Percentiles rank a stretch among this genome's conserved stretches.
Evolutionary conservation across 2,888 invertebrate species (phyloP).

Genomic region (Keiferia lycopersicella): DNA sequence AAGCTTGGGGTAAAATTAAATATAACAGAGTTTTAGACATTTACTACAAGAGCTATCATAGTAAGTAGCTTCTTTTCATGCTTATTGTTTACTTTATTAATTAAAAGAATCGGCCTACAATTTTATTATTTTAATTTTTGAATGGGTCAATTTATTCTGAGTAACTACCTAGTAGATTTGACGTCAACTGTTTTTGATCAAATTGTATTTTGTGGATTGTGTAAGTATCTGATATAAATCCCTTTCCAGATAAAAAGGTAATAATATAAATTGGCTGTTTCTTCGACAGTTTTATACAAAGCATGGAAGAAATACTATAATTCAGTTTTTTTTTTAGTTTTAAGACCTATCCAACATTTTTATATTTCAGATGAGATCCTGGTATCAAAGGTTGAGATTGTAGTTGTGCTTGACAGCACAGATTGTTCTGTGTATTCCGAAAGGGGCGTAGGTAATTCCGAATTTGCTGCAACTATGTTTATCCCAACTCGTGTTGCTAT

Average conservation of each 20-base stretch:
- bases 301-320: no score
- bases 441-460: slow-evolving; percentile 50
- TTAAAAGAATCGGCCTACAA: no score
- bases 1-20: slow-evolving; percentile 52
- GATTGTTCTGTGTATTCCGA: slow-evolving; percentile 55
- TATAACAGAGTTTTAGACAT: slow-evolving; percentile 65
- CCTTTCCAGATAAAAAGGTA: no score
- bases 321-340: not conserved
- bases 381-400: slow-evolving; percentile 60
- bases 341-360: not conserved
- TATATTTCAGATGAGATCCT: slow-evolving; percentile 27
- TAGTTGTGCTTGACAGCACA: slow-evolving; percentile 59
- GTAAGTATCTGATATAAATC: no score
- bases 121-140: no score
- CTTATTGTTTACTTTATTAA: no score
- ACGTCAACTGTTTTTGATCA: no score
- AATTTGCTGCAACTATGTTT: slow-evolving; percentile 56
- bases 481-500: slow-evolving; percentile 52
- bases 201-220: no score
- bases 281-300: no score
- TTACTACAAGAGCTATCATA: slow-evolving; percentile 51
- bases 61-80: slow-evolving; percentile 49
- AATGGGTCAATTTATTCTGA: no score
- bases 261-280: no score
- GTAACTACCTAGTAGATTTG: no score